Percentiles rank a stretch among this genome's conserved stretches.
These are phyloP conservation scores for Acleris emargana DNA, from an alignment of 2,888 invertebrate species.

Conservation along the genomic window DNA sequence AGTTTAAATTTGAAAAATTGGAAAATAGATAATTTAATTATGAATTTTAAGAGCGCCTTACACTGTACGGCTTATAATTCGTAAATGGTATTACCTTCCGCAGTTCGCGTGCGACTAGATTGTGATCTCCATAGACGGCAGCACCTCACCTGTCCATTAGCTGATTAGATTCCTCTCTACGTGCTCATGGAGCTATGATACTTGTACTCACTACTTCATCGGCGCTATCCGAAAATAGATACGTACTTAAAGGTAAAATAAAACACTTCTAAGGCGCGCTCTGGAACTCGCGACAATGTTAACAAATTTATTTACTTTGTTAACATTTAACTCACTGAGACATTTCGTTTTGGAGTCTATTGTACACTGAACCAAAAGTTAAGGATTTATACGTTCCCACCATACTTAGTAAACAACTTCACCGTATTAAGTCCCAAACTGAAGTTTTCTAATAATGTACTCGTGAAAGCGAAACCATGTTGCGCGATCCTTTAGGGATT, in stretches of 20 bases:
- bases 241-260: conserved; percentile 7
- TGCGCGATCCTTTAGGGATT: conserved; percentile 67
- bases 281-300: no score
- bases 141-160: conserved; percentile 67
- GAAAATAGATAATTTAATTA: neutral
- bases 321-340: neutral
- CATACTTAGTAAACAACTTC: conserved; percentile 32
- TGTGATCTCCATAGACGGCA: conserved; percentile 57
- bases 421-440: conserved; percentile 38
- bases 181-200: conserved; percentile 40
- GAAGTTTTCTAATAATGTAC: conserved; percentile 54
- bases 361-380: conserved; percentile 20
- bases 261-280: neutral
- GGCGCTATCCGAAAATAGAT: conserved; percentile 14
- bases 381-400: conserved; percentile 27
- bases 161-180: conserved; percentile 64
- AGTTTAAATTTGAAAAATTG: no score
- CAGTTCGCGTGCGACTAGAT: conserved; percentile 50
- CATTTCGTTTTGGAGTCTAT: conserved; percentile 11
- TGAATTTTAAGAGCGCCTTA: neutral
- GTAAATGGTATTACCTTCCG: neutral
- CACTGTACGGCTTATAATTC: neutral
- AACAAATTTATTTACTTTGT: no score
- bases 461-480: conserved; percentile 78
- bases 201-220: conserved; percentile 4